Evolutionary conservation across 2,797 vertebrate species (phyloP), one percentile per base, ranked within the genome.

Genomic region (Semaprochilodus insignis): DNA sequence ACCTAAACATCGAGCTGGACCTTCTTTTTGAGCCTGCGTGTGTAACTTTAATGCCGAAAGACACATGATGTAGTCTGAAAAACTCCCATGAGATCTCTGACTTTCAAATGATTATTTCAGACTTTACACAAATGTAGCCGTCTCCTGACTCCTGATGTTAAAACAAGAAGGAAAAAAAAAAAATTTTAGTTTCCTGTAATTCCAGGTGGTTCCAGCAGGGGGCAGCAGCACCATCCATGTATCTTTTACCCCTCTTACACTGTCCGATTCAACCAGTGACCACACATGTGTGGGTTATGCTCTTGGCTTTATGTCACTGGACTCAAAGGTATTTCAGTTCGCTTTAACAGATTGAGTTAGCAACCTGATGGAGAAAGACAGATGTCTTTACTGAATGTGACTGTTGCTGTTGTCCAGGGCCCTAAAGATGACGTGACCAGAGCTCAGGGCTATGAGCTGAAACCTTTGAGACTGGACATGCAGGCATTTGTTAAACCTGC

Each of bases 291-390:
- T 89, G 0, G 96, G 95, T 4, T 92, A 95, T 0, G 90, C 93
- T 40, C 88, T 97, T 59, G 98, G 96, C 74, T 98, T 95, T 91
- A 93, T 99, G 94, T 98, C 94, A 88, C 88, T 99, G 27, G 96
- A 98, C 44, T 81, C 87, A 0, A 76, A 95, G 96, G 97, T 99
- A 91, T 88, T 25, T 13, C 15, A 23, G 8, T 40, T 14, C 1
- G 13, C 52, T 72, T 40, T 57, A 83, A 44, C 1, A 40, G 6
- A 48, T 3, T 74, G 13, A 65, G 1, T 48, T 23, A 27, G 23
- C 15, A 51, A 31, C 19, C 40, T 48, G 27, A 15, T 16, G 21
- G 36, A 6, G 8, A 52, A 76, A 16, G 13, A 59, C 10, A 23
- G 54, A 34, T 54, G 23, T 48, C 23, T 17, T 34, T 21, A 57